Evolutionary conservation across 2,888 invertebrate genomes (phyloP), one percentile per base, ranked within the genome.

Genomic region (Bombylius major): DNA sequence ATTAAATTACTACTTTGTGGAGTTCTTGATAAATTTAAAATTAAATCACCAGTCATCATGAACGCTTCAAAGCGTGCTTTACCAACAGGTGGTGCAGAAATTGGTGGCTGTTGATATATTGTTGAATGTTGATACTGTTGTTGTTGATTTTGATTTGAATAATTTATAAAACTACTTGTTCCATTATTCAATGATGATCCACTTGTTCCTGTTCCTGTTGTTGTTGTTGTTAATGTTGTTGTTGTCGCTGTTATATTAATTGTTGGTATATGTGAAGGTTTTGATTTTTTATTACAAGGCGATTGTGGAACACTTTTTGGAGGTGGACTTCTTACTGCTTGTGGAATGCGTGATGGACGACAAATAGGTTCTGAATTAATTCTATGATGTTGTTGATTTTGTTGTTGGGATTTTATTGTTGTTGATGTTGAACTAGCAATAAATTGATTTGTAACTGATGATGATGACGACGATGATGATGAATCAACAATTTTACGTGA

Each of bases 11-110:
- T 77, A 64, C 79, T 80, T 67, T 84, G 84, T 62, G 87, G 87
- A 58, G 87, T 88, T 65, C 89, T 78, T 59, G 93, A 92, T 63
- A 95, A 82, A 76, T 94, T 94, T 65, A 96, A 82, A 72, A 96
- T 95, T 69, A 94, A 83, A 75, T 96, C 95, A 50, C 96, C 96
- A 39, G 96, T 96, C 96, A 96, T 96, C 86, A 95, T 90, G 79
- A 91, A 96, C 56, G 93, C 90, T 76, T 93, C 93, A 76, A 89
- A 92, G 73, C 89, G 71, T 56, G 74, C 70, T 61, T 73, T 74
- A 34, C 67, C 66, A 57, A 69, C 69, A 44, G 70, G 73, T 53
- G 69, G 71, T 55, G 71, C 70, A 55, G 70, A 69, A 52, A 66
- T 67, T 5, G 70, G 70, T 62, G 57, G 57, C 36, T 64, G 61